Conservation (phyloP, 2,888 invertebrate species). For the Drosophila formosana region DNA sequence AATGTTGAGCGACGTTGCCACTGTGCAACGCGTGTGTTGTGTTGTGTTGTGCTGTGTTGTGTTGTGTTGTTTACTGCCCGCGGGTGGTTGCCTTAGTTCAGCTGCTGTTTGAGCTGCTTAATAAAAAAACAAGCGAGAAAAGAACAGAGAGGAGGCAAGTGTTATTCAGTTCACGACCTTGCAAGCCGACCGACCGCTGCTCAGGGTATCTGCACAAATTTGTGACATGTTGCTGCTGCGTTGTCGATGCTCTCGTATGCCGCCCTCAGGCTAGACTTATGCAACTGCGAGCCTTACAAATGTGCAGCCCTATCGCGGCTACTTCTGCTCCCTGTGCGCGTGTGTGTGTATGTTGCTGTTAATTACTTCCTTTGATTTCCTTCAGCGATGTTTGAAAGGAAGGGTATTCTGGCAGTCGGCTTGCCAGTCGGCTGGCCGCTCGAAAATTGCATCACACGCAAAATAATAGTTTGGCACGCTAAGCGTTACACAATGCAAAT, state of each 20-base stretch:
- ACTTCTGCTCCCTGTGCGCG: background rate
- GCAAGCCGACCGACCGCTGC: slow-evolving; percentile 29
- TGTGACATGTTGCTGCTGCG: slow-evolving; percentile 22
- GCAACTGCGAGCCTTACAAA: slow-evolving; percentile 27
- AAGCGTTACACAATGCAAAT: background rate
- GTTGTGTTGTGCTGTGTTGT: slow-evolving; percentile 33
- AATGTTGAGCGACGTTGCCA: background rate
- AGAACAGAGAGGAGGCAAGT: slow-evolving; percentile 14
- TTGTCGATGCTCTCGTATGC: slow-evolving; percentile 7
- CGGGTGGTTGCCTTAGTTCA: slow-evolving; percentile 55
- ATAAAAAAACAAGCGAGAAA: slow-evolving; percentile 36
- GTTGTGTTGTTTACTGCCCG: slow-evolving; percentile 57
- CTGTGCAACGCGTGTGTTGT: slow-evolving; percentile 37
- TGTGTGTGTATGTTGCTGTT: slow-evolving; percentile 7
- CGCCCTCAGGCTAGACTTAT: slow-evolving; percentile 40
- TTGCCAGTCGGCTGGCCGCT: slow-evolving; percentile 30
- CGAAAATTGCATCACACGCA: slow-evolving; percentile 77
- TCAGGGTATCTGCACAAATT: slow-evolving; percentile 37
- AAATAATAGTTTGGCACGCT: slow-evolving; percentile 52
- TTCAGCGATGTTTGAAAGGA: slow-evolving; percentile 3
- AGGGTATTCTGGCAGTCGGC: slow-evolving; percentile 27
- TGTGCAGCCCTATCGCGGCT: background rate
- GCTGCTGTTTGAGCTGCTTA: slow-evolving; percentile 55
- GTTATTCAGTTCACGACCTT: slow-evolving; percentile 63
- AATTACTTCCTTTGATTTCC: slow-evolving; percentile 23